Evolutionary conservation across 1,140 invertebrate species (phyloP).

Genomic region (Philopotamus ludificatus): DNA sequence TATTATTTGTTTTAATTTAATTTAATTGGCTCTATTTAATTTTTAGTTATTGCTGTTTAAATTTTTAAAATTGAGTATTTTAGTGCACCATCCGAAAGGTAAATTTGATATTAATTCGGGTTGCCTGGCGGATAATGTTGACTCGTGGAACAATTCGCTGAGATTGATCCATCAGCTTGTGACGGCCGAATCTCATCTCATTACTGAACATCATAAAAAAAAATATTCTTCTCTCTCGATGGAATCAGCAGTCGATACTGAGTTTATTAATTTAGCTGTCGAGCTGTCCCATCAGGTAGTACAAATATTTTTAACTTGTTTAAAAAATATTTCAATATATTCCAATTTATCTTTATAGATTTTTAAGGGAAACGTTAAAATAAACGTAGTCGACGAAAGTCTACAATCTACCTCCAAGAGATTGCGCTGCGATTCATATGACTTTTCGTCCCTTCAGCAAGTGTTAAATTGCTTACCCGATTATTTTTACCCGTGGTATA

Average conservation of each 20-base stretch:
- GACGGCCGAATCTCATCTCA: conserved; percentile 15
- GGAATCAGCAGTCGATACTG: conserved; percentile 13
- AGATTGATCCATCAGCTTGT: conserved; percentile 26
- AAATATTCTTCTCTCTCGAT: not conserved
- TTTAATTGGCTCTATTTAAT: too few species aligned
- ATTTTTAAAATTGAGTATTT: conserved; percentile 31
- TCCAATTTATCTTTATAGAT: conserved; percentile 5
- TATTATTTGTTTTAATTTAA: conserved; percentile 1
- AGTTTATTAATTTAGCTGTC: conserved; percentile 28
- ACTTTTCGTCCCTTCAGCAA: conserved; percentile 16
- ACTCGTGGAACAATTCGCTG: conserved; percentile 19
- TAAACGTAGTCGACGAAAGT: not conserved
- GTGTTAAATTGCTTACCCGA: conserved; percentile 45
- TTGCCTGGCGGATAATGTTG: conserved; percentile 26
- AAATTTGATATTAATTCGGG: conserved; percentile 13
- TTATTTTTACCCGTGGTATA: conserved; percentile 48
- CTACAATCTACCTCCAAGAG: conserved; percentile 16
- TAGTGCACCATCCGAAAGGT: conserved; percentile 33
- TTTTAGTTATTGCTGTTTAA: conserved; percentile 32
- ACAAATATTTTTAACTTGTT: not conserved
- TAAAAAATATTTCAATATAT: conserved; percentile 2
- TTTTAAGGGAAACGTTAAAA: conserved; percentile 24
- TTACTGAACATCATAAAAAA: conserved; percentile 17
- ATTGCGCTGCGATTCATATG: conserved; percentile 22
- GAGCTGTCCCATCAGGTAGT: conserved; percentile 34